Conservation (phyloP, 2,797 vertebrate genomes). For the Rhadinocentrus ornatus region DNA sequence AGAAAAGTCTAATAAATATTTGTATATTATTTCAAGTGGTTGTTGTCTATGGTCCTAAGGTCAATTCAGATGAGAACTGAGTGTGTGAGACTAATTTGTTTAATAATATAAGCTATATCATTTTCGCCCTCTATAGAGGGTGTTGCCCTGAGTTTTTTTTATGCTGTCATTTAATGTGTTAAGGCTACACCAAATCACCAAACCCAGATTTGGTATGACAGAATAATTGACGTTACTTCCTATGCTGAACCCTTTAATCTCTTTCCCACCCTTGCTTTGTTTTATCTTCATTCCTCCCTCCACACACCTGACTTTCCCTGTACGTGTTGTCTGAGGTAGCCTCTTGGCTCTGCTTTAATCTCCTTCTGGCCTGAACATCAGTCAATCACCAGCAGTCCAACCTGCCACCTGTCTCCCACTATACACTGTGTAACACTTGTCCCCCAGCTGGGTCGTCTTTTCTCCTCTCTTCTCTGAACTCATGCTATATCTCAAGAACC, state of each 20-base stretch:
- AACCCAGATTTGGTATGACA: not conserved
- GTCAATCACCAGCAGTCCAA: constrained; percentile 63
- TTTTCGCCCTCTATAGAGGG: too few relatives aligned
- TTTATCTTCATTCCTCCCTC: not conserved
- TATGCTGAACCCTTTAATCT: not conserved
- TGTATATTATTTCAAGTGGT: too few relatives aligned
- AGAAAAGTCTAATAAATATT: too few relatives aligned
- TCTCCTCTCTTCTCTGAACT: constrained; percentile 28
- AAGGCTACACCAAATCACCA: not conserved
- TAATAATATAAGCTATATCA: too few relatives aligned
- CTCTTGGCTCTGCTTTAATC: constrained; percentile 70
- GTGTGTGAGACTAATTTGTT: too few relatives aligned
- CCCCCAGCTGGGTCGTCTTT: constrained; percentile 50
- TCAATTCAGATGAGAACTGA: too few relatives aligned
- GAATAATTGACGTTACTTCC: not conserved
- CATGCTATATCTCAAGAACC: constrained; percentile 3
- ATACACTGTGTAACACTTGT: constrained; percentile 49
- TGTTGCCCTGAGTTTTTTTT: too few relatives aligned
- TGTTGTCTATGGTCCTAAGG: too few relatives aligned
- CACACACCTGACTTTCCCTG: constrained; percentile 2
- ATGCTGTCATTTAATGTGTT: not conserved
- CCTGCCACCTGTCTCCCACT: constrained; percentile 61
- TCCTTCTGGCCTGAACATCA: constrained; percentile 60
- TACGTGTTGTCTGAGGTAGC: constrained; percentile 49
- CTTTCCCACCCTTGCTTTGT: constrained; percentile 15